Conservation (phyloP, 2,113 vertebrate species). For the Salvator merianae region DNA sequence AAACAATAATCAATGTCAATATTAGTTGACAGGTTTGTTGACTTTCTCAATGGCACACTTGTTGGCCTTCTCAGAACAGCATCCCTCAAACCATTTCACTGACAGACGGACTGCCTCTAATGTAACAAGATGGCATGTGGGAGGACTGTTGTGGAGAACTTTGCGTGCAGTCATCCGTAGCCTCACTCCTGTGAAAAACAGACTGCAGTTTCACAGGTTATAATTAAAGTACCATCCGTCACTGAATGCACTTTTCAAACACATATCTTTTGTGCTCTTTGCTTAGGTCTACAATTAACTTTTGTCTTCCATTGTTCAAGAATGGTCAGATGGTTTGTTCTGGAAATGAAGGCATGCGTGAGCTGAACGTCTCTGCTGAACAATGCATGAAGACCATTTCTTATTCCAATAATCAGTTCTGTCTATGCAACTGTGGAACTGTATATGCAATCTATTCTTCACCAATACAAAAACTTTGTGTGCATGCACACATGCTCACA, state of each 20-base stretch:
- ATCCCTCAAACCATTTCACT: constrained; percentile 10
- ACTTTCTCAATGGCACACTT: constrained; percentile 28
- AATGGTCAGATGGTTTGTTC: background rate
- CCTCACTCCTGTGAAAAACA: constrained; percentile 6
- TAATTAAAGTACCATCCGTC: constrained; percentile 29
- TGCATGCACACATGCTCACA: background rate
- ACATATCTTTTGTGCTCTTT: background rate
- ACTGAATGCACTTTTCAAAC: constrained; percentile 15
- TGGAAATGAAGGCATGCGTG: background rate
- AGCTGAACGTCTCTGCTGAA: background rate
- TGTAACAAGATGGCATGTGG: constrained; percentile 21
- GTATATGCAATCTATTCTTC: too few species aligned
- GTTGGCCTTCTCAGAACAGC: constrained; percentile 16
- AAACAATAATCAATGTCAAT: constrained; percentile 33
- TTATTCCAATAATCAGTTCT: background rate
- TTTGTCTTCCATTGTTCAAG: background rate
- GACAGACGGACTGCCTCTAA: constrained; percentile 18
- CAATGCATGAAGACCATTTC: constrained; percentile 2
- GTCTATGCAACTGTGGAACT: background rate
- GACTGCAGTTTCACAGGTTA: constrained; percentile 10
- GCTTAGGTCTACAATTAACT: background rate
- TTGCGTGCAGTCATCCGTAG: constrained; percentile 20
- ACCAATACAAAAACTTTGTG: too few species aligned
- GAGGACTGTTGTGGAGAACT: constrained; percentile 10
- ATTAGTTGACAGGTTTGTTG: constrained; percentile 30